Conservation (phyloP, 2,113 vertebrate genomes). For the Panurus biarmicus region DNA sequence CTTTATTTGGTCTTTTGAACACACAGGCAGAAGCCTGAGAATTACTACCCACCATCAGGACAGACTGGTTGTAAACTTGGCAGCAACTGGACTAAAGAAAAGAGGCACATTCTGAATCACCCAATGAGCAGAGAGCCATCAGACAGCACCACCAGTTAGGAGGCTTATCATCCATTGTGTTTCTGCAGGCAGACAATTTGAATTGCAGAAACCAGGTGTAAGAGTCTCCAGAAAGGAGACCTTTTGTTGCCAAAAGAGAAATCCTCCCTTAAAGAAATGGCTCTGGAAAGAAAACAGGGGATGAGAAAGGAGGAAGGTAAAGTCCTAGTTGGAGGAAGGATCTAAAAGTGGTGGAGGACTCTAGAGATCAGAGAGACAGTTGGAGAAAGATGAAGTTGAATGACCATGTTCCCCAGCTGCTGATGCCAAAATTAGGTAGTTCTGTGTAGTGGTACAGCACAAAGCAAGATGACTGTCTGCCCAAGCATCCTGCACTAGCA, state of each 20-base stretch:
- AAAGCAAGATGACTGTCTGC: not conserved
- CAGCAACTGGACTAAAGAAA: not conserved
- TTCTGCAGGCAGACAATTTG: not conserved
- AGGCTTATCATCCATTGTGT: not conserved
- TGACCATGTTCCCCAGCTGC: fast-evolving
- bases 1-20: not conserved
- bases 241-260: not conserved
- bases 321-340: not conserved
- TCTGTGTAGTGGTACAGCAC: not conserved
- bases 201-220: not conserved
- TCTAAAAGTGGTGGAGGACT: not conserved
- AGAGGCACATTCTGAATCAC: not conserved
- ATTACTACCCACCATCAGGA: not conserved
- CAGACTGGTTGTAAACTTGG: not conserved
- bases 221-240: not conserved
- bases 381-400: not conserved
- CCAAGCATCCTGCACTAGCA: not conserved
- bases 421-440: not conserved
- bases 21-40: not conserved
- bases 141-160: not conserved
- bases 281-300: not conserved
- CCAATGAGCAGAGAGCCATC: not conserved
- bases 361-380: not conserved
- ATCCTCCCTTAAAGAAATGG: fast-evolving
- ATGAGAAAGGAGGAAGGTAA: not conserved